Conservation (phyloP, 2,888 invertebrate genomes). For the Ophion slaviceki region DNA sequence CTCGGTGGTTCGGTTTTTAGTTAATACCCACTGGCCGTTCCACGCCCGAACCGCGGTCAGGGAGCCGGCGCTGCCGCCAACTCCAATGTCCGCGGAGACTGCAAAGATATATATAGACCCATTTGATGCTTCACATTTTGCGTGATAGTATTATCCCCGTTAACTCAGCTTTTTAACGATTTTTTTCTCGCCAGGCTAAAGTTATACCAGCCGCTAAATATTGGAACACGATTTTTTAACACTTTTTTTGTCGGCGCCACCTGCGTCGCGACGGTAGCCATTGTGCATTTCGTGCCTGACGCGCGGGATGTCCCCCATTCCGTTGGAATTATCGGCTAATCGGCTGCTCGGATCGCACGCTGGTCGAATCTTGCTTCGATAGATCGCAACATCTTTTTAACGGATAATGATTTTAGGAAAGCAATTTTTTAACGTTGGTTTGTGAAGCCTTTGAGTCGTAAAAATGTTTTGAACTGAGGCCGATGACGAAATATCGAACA, state of each 20-base stretch:
- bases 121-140: constrained; percentile 52
- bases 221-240: constrained; percentile 22
- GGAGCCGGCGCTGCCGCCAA: constrained; percentile 40
- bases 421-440: too few relatives aligned
- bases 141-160: constrained; percentile 53
- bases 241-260: not conserved
- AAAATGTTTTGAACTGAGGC: too few relatives aligned
- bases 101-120: constrained; percentile 24
- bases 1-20: constrained; percentile 79
- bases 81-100: constrained; percentile 56
- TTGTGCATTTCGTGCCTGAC: not conserved
- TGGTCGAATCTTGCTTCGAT: not conserved
- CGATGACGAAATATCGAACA: too few relatives aligned
- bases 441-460: too few relatives aligned
- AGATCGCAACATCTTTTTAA: not conserved
- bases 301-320: not conserved
- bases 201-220: constrained; percentile 7
- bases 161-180: constrained; percentile 53
- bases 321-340: not conserved
- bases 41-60: constrained; percentile 60
- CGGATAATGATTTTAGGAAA: not conserved
- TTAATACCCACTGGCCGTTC: constrained; percentile 74
- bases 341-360: not conserved
- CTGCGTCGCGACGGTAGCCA: not conserved
- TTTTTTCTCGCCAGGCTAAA: constrained; percentile 14